Evolutionary conservation across 2,888 invertebrate genomes (phyloP).

Genomic region (Pherbina coryleti): DNA sequence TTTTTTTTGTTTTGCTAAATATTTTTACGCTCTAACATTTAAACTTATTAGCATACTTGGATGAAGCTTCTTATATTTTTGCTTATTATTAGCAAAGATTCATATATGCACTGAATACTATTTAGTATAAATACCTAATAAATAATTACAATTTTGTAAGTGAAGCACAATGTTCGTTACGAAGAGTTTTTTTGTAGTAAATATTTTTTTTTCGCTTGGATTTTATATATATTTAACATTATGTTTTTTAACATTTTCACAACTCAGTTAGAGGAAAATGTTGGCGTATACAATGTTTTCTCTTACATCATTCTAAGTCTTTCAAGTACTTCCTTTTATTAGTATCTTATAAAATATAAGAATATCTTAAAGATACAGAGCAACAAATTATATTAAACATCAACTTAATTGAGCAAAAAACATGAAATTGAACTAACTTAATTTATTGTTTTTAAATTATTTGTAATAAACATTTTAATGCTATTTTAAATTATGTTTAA

Average conservation of each 20-base stretch:
- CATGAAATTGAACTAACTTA: not conserved
- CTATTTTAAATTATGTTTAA: not conserved
- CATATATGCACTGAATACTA: not conserved
- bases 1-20: not conserved
- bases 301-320: slow-evolving; percentile 2
- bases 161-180: too few relatives aligned
- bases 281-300: slow-evolving; percentile 13
- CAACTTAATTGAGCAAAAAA: not conserved
- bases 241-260: slow-evolving; percentile 8
- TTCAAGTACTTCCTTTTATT: not conserved
- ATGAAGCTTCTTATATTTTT: not conserved
- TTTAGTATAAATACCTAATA: not conserved
- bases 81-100: not conserved
- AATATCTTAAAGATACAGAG: not conserved
- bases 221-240: not conserved
- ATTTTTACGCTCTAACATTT: too few relatives aligned
- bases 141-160: not conserved
- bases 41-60: not conserved
- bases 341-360: not conserved
- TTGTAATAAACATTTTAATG: not conserved
- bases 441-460: not conserved
- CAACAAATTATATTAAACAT: not conserved
- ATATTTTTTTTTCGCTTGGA: not conserved
- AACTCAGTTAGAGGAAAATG: not conserved
- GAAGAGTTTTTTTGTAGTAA: not conserved